Conservation (phyloP, 1,140 invertebrate genomes). For the Diuraphis noxia region DNA sequence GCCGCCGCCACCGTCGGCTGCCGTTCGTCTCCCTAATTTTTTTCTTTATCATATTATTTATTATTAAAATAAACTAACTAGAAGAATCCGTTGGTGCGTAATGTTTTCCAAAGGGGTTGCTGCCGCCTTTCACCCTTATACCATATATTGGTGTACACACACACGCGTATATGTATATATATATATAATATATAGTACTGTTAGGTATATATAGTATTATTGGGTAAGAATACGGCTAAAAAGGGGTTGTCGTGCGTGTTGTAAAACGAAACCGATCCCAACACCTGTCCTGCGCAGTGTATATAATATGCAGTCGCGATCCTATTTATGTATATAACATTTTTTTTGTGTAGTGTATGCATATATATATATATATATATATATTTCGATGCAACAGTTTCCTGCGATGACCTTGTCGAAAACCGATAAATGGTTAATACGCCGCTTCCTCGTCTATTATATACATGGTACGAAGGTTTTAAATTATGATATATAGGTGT, state of each 20-base stretch:
- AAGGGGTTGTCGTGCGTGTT: slow-evolving; percentile 23
- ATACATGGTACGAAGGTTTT: not conserved
- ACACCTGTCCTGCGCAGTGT: slow-evolving; percentile 19
- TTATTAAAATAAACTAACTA: slow-evolving; percentile 54
- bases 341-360: not conserved
- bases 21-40: not conserved
- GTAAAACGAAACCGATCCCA: slow-evolving; percentile 49
- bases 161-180: no score
- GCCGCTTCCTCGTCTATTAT: not conserved
- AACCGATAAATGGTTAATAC: slow-evolving; percentile 20
- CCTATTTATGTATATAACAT: not conserved
- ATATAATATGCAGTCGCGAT: not conserved
- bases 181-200: not conserved
- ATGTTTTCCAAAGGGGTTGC: slow-evolving; percentile 36
- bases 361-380: no score
- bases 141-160: not conserved
- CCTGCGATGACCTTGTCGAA: not conserved
- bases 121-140: not conserved
- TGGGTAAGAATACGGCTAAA: not conserved
- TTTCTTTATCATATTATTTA: not conserved
- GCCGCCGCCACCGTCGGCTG: not conserved
- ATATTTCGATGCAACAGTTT: slow-evolving; percentile 3
- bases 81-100: slow-evolving; percentile 49
- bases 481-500: not conserved
- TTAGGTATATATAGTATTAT: not conserved